A percentile compares a stretch with the other conserved stretches of the same genome.
Evolutionary conservation across 2,888 invertebrate genomes (phyloP).

Genomic region (Boloria selene): DNA sequence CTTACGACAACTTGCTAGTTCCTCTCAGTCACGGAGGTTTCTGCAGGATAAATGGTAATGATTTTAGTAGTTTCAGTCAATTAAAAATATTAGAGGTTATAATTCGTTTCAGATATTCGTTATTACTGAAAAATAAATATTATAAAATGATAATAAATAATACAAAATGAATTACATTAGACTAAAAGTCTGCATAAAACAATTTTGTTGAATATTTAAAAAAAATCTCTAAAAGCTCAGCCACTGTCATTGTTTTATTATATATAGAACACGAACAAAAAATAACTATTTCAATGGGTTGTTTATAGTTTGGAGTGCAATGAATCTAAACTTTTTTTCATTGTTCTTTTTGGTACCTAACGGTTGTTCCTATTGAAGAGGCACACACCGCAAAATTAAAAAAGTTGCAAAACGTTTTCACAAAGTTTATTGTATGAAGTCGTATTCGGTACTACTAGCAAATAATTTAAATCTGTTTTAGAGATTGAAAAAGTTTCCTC

Average conservation of each 20-base stretch:
- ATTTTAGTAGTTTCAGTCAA: too few species aligned
- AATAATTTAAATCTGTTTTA: slow-evolving; percentile 4
- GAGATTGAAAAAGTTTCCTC: background rate
- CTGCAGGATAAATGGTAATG: too few species aligned
- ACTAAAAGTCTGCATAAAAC: background rate
- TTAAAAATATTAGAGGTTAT: too few species aligned
- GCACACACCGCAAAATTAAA: slow-evolving; percentile 14
- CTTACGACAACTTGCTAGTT: too few species aligned
- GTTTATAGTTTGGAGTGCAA: slow-evolving; percentile 14
- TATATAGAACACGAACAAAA: slow-evolving; percentile 10
- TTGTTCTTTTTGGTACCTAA: slow-evolving; percentile 11
- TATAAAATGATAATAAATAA: too few species aligned
- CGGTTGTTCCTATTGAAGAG: slow-evolving; percentile 17
- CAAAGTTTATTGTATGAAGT: slow-evolving; percentile 12
- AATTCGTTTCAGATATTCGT: too few species aligned
- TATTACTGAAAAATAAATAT: too few species aligned
- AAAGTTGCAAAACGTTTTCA: slow-evolving; percentile 17
- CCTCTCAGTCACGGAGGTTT: too few species aligned
- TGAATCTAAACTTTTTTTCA: slow-evolving; percentile 19
- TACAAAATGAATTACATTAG: background rate
- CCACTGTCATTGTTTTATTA: slow-evolving; percentile 3
- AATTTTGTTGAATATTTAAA: background rate
- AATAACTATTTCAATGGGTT: slow-evolving; percentile 13
- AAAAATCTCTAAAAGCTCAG: slow-evolving; percentile 6
- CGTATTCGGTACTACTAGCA: slow-evolving; percentile 2